These are phyloP conservation scores for Zaprionus ghesquierei DNA, from an alignment of 1,140 invertebrate species.

Conservation along the genomic window DNA sequence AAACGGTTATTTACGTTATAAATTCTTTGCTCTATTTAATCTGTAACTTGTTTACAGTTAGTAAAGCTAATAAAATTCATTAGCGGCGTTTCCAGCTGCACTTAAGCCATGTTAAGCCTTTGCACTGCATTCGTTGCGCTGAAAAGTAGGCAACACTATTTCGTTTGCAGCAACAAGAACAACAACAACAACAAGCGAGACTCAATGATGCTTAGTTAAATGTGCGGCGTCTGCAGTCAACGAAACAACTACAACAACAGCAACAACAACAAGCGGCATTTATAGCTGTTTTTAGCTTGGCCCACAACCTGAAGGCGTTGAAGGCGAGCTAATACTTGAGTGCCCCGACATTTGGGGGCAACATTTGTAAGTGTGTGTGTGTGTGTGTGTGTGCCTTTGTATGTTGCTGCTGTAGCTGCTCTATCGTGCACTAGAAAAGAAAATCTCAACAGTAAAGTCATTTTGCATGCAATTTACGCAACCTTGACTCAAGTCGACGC, in stretches of 20 bases:
- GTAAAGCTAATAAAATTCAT: not conserved
- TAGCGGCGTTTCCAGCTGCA: not conserved
- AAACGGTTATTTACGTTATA: not conserved
- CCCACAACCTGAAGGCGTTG: conserved; percentile 11
- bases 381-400: not conserved
- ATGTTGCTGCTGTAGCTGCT: conserved; percentile 16
- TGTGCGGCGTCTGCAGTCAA: conserved; percentile 8
- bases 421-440: conserved; percentile 27
- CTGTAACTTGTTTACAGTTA: not conserved
- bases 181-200: conserved; percentile 2
- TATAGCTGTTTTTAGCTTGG: conserved; percentile 34
- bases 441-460: conserved; percentile 48
- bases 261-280: conserved; percentile 20
- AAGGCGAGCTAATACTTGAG: conserved; percentile 29
- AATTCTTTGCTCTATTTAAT: not conserved
- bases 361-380: not conserved
- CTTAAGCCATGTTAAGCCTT: not conserved
- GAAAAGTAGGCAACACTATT: conserved; percentile 13
- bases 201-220: conserved; percentile 44
- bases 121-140: not conserved
- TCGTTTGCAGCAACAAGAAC: not conserved
- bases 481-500: conserved; percentile 41
- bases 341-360: conserved; percentile 1
- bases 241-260: not conserved
- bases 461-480: conserved; percentile 45